These are phyloP conservation scores for Rhodeus uyekii DNA, from an alignment of 2,797 vertebrate species.

Conservation along the genomic window DNA sequence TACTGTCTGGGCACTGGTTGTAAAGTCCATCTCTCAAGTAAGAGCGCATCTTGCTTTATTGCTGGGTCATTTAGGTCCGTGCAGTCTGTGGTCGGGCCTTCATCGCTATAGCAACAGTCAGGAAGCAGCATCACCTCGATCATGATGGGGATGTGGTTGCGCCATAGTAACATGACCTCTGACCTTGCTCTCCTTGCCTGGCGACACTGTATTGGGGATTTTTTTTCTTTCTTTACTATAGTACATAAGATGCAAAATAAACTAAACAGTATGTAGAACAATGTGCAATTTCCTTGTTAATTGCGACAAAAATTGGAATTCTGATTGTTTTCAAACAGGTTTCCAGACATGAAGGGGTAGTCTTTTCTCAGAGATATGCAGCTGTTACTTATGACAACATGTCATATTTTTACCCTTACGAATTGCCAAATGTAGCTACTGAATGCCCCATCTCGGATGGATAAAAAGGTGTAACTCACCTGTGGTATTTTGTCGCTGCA, in stretches of 20 bases:
- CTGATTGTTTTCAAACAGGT: not conserved
- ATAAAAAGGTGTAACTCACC: conserved; percentile 68
- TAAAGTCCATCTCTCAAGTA: conserved; percentile 96
- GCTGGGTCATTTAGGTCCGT: conserved; percentile 91
- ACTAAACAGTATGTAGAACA: conserved; percentile 4
- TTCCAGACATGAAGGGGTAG: not conserved
- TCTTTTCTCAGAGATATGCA: not conserved
- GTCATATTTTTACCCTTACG: not conserved
- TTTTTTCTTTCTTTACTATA: not conserved
- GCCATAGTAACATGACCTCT: conserved; percentile 93
- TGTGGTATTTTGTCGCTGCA: conserved; percentile 95
- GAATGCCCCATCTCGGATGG: not conserved
- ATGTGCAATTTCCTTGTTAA: not conserved
- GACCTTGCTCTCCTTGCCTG: conserved; percentile 93
- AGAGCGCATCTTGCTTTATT: conserved; percentile 93
- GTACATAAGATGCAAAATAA: conserved; percentile 21
- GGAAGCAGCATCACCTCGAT: conserved; percentile 98
- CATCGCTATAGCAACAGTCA: conserved; percentile 98
- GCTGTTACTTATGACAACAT: not conserved
- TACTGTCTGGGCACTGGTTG: conserved; percentile 96
- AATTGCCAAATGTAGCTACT: not conserved
- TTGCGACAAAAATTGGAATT: not conserved
- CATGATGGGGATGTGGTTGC: conserved; percentile 97
- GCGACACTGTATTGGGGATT: conserved; percentile 81
- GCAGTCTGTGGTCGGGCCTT: conserved; percentile 88